Evolutionary conservation across 2,888 invertebrate species (phyloP).

Genomic region (Epirrita christyi): DNA sequence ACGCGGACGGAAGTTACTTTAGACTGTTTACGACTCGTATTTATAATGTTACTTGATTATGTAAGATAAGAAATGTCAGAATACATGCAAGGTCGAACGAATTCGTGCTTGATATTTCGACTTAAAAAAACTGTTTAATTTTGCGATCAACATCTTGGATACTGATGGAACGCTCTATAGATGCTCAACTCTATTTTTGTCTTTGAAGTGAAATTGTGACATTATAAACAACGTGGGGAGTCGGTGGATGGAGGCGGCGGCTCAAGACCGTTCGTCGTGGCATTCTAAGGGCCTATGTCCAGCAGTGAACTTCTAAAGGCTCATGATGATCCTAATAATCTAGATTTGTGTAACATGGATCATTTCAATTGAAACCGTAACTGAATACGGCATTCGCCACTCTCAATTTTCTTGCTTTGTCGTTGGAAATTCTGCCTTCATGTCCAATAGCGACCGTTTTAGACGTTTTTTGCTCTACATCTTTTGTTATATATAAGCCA

Average conservation of each 20-base stretch:
- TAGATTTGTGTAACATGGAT: conserved; percentile 9
- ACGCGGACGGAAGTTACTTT: conserved; percentile 24
- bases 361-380: conserved; percentile 15
- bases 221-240: too few species aligned
- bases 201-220: not conserved
- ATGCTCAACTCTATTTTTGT: not conserved
- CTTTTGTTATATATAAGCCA: not conserved
- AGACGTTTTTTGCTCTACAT: not conserved
- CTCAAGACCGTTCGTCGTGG: too few species aligned
- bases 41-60: conserved; percentile 22
- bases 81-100: conserved; percentile 14
- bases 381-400: conserved; percentile 6
- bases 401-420: conserved; percentile 1
- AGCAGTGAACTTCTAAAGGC: too few species aligned
- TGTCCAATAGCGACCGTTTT: not conserved
- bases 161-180: too few species aligned
- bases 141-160: too few species aligned
- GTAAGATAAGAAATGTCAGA: conserved; percentile 27
- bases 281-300: too few species aligned
- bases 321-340: too few species aligned
- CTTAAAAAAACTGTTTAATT: not conserved
- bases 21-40: conserved; percentile 14
- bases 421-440: not conserved
- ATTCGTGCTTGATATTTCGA: conserved; percentile 11
- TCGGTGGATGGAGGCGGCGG: too few species aligned